Conservation (phyloP, 2,113 vertebrate species). For the Gulo gulo region DNA sequence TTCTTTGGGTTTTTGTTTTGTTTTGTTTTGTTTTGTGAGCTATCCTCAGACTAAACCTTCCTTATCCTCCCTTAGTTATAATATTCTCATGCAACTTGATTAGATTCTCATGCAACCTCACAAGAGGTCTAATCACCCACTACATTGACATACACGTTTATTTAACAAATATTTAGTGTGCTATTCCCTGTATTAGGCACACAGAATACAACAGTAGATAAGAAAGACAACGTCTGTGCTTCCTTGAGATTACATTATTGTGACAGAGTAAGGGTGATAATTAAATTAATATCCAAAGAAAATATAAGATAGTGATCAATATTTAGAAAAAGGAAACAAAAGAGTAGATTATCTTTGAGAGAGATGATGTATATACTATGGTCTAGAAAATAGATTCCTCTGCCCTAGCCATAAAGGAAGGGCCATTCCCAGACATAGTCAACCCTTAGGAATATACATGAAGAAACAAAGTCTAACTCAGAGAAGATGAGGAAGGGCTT, state of each 20-base stretch:
- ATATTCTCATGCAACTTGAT: background rate
- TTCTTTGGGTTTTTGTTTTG: background rate
- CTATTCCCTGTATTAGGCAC: background rate
- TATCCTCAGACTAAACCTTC: background rate
- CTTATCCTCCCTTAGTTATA: background rate
- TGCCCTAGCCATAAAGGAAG: background rate
- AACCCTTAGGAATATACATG: background rate
- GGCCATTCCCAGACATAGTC: background rate
- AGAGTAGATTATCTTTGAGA: background rate
- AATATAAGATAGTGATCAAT: background rate
- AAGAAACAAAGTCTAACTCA: background rate
- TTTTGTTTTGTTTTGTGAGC: background rate
- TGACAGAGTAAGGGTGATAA: background rate
- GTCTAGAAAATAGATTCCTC: background rate
- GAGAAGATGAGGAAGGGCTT: background rate
- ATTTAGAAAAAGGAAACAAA: background rate
- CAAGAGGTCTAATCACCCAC: background rate
- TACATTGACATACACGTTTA: background rate
- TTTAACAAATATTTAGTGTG: background rate
- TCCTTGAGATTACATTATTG: background rate
- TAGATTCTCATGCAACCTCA: background rate
- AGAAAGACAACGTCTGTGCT: background rate
- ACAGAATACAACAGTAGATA: background rate
- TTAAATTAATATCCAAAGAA: background rate
- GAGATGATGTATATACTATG: background rate